Conservation (phyloP, 2,797 vertebrate genomes). For the Pelodytes ibericus region DNA sequence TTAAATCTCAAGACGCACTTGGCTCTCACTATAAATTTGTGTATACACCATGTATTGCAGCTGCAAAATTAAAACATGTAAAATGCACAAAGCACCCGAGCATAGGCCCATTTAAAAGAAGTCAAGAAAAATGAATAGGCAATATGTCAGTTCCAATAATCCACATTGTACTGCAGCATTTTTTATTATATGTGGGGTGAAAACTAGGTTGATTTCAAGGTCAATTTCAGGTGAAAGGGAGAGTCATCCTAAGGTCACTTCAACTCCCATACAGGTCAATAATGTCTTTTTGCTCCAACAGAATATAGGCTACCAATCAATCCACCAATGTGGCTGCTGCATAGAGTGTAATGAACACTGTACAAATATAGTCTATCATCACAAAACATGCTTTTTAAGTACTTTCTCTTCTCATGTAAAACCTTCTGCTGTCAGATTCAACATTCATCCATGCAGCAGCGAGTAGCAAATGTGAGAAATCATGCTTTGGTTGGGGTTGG, state of each 20-base stretch:
- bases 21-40: conserved; percentile 96
- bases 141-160: conserved; percentile 88
- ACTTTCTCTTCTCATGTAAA: conserved; percentile 99
- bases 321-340: conserved; percentile 75
- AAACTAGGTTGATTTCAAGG: conserved; percentile 88
- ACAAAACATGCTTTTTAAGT: conserved; percentile 96
- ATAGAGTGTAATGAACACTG: conserved; percentile 82
- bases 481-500: conserved; percentile 97
- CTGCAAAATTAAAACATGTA: conserved; percentile 79
- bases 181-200: conserved; percentile 81
- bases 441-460: conserved; percentile 85
- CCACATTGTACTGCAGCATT: conserved; percentile 76
- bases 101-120: conserved; percentile 67
- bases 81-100: conserved; percentile 67
- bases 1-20: no score
- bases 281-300: conserved; percentile 81
- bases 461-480: conserved; percentile 88
- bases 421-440: conserved; percentile 95
- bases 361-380: conserved; percentile 97
- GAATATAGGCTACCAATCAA: conserved; percentile 87
- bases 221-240: conserved; percentile 96
- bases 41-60: conserved; percentile 79
- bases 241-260: conserved; percentile 88
- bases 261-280: conserved; percentile 92
- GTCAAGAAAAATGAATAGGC: conserved; percentile 71